Conservation (phyloP, 1,140 invertebrate species). For the Brachionus calyciflorus region DNA sequence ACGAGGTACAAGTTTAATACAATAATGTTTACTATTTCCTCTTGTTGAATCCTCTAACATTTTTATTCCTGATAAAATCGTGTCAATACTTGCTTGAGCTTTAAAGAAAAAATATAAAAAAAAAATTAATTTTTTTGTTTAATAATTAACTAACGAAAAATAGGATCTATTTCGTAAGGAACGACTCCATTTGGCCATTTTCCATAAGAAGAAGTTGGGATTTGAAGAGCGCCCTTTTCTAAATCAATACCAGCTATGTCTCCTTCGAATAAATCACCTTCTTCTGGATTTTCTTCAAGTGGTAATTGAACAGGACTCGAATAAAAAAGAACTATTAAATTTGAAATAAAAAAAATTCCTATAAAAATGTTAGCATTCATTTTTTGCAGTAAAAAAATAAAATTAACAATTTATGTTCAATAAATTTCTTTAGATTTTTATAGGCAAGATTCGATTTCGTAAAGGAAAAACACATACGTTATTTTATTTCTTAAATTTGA, state of each 20-base stretch:
- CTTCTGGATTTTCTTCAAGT: slow-evolving; percentile 19
- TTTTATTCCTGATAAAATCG: slow-evolving; percentile 10
- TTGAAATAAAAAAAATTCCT: no score
- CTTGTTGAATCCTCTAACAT: slow-evolving; percentile 32
- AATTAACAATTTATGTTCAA: no score
- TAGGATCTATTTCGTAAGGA: slow-evolving; percentile 28
- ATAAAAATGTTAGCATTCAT: no score
- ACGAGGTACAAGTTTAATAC: slow-evolving; percentile 20
- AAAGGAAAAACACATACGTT: no score
- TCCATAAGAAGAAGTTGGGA: background rate
- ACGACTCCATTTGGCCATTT: slow-evolving; percentile 39
- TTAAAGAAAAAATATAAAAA: background rate
- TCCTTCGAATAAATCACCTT: slow-evolving; percentile 46
- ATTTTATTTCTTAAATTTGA: no score
- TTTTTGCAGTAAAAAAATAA: no score
- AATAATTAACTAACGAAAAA: background rate
- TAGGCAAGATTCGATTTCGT: no score
- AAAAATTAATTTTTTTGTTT: background rate
- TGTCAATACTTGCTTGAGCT: slow-evolving; percentile 23
- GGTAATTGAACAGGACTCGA: no score
- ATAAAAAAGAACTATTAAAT: no score
- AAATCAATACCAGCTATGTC: slow-evolving; percentile 33
- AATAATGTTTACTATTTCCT: background rate
- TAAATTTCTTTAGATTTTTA: no score
- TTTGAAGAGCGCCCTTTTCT: slow-evolving; percentile 34